These are phyloP conservation scores for Campoplex nolae DNA, from an alignment of 2,888 invertebrate species.

Conservation along the genomic window DNA sequence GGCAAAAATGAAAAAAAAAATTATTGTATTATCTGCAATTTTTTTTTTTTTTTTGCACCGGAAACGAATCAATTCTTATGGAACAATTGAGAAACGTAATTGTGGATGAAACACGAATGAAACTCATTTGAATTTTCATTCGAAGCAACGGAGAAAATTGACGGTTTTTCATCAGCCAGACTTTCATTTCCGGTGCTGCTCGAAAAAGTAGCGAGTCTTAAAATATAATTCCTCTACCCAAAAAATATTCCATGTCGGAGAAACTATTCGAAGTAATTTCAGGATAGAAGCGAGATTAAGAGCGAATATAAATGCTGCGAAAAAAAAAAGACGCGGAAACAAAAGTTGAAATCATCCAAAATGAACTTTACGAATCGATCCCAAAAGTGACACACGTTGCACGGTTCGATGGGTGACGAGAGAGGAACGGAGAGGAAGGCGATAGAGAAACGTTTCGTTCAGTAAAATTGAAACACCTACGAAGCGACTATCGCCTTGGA, in stretches of 20 bases:
- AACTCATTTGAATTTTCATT: too few relatives aligned
- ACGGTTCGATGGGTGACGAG: background rate
- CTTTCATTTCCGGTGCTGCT: background rate
- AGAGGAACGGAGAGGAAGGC: background rate
- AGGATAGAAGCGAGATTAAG: constrained; percentile 41
- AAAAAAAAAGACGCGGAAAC: constrained; percentile 46
- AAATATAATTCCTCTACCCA: background rate
- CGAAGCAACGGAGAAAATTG: too few relatives aligned
- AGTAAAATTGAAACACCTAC: background rate
- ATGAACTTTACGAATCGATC: constrained; percentile 17
- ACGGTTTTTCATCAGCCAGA: background rate
- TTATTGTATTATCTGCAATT: too few relatives aligned
- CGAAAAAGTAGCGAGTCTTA: background rate
- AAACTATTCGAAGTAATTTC: constrained; percentile 8
- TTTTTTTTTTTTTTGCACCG: too few relatives aligned
- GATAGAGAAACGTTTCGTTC: background rate
- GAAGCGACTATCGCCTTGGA: background rate
- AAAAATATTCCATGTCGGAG: background rate
- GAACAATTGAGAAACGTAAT: too few relatives aligned
- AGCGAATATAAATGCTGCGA: constrained; percentile 24
- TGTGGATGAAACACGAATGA: too few relatives aligned
- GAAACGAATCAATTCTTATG: too few relatives aligned
- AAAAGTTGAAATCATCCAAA: constrained; percentile 10
- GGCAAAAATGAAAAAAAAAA: too few relatives aligned
- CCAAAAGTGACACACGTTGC: background rate